Percentiles rank a stretch among this genome's conserved stretches.
phyloP scores from a whole-genome alignment of 2,888 invertebrate genomes.

The Dynastes tityus region DNA sequence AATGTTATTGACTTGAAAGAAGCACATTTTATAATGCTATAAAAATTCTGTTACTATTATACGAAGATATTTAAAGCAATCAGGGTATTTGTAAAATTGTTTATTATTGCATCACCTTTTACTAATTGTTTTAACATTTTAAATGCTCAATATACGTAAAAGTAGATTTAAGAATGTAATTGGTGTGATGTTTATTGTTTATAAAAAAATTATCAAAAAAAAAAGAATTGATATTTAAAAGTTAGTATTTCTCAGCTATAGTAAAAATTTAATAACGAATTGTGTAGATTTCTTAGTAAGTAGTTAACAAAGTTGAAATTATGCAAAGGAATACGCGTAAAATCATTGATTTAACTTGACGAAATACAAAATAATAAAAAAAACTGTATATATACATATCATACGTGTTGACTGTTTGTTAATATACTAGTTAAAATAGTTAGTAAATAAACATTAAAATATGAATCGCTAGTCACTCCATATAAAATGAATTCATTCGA shows the following conservation, averaged over 20 bases:
- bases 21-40: not conserved
- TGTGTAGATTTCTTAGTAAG: not conserved
- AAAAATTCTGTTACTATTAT: not conserved
- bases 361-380: constrained; percentile 35
- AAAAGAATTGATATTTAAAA: not conserved
- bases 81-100: constrained; percentile 5
- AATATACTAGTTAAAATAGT: constrained; percentile 50
- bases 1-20: constrained; percentile 30
- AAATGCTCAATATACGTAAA: constrained; percentile 23
- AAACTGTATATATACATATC: constrained; percentile 66
- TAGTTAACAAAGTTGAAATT: constrained; percentile 19
- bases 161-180: not conserved
- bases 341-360: not conserved
- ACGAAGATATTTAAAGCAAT: not conserved
- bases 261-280: too few relatives aligned
- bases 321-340: not conserved
- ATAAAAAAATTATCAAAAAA: not conserved
- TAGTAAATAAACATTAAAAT: constrained; percentile 28
- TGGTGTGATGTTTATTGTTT: not conserved
- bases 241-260: too few relatives aligned
- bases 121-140: not conserved
- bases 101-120: not conserved
- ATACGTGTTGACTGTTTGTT: constrained; percentile 69
- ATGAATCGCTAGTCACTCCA: constrained; percentile 49
- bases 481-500: constrained; percentile 38